These are phyloP conservation scores for Mus spicilegus DNA, from an alignment of 2,113 vertebrate species.

Conservation along the genomic window DNA sequence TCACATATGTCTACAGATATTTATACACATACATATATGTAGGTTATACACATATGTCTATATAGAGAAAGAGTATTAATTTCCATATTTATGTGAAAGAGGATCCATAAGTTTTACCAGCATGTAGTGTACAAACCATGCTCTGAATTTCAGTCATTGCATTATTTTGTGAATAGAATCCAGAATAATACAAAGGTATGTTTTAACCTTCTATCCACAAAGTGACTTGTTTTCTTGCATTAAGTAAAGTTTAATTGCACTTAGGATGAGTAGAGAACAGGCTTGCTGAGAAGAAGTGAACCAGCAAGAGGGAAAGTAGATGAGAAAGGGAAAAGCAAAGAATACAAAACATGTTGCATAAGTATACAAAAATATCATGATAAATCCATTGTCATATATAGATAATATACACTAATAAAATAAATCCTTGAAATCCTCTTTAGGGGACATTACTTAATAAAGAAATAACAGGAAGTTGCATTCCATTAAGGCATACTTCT, in stretches of 20 bases:
- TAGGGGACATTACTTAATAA: not conserved
- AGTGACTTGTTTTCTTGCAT: not conserved
- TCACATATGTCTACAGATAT: not conserved
- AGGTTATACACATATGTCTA: not conserved
- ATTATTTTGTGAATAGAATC: not conserved
- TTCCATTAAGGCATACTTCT: not conserved
- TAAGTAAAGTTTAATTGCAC: not conserved
- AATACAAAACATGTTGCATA: not conserved
- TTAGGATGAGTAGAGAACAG: not conserved
- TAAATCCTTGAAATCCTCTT: not conserved
- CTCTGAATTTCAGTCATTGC: not conserved
- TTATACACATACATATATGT: not conserved
- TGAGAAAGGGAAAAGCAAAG: not conserved
- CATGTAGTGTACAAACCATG: not conserved
- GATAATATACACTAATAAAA: not conserved
- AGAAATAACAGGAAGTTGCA: not conserved
- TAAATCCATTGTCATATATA: not conserved
- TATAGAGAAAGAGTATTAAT: not conserved
- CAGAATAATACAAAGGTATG: not conserved
- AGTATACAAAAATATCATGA: not conserved
- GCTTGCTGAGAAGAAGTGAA: not conserved
- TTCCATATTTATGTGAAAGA: not conserved
- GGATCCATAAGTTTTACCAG: not conserved
- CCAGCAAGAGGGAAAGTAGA: not conserved
- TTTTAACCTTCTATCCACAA: not conserved